Conservation (phyloP, 2,888 invertebrate genomes). For the Chaetogeoica ovagalla region DNA sequence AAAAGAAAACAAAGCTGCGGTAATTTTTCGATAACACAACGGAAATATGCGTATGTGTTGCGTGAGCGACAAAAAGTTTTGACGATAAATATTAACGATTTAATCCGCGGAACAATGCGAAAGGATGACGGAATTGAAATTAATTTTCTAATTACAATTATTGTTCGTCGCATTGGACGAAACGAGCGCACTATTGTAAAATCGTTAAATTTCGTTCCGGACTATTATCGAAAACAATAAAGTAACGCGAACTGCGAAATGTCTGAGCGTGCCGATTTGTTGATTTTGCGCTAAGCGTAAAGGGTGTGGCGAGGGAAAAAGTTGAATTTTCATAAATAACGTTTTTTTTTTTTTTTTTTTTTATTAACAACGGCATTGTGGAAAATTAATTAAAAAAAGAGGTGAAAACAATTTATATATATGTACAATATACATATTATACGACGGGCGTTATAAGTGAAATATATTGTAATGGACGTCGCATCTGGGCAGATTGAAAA, state of each 20-base stretch:
- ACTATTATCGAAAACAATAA: background rate
- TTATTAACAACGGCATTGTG: background rate
- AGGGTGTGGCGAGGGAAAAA: too few relatives aligned
- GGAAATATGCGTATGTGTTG: background rate
- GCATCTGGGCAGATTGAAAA: too few relatives aligned
- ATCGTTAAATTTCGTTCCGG: conserved; percentile 13
- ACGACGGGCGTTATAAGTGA: background rate
- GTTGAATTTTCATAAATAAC: conserved; percentile 26
- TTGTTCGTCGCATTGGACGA: background rate
- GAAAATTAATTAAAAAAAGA: conserved; percentile 37
- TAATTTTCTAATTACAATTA: conserved; percentile 9
- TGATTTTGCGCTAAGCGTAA: too few relatives aligned
- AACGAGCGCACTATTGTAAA: background rate
- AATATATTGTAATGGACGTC: too few relatives aligned
- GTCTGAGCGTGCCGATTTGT: background rate
- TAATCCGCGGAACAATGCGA: background rate
- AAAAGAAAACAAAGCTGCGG: background rate
- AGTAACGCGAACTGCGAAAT: background rate
- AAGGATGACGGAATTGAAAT: conserved; percentile 12
- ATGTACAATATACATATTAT: background rate
- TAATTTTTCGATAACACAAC: background rate
- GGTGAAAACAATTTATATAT: too few relatives aligned
- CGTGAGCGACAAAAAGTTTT: background rate
- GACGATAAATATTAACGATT: background rate
- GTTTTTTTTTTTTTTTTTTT: too few relatives aligned